Percentiles rank a stretch among this genome's conserved stretches.
Conservation (phyloP, 2,797 vertebrate species). For the Sebastes miniatus region DNA sequence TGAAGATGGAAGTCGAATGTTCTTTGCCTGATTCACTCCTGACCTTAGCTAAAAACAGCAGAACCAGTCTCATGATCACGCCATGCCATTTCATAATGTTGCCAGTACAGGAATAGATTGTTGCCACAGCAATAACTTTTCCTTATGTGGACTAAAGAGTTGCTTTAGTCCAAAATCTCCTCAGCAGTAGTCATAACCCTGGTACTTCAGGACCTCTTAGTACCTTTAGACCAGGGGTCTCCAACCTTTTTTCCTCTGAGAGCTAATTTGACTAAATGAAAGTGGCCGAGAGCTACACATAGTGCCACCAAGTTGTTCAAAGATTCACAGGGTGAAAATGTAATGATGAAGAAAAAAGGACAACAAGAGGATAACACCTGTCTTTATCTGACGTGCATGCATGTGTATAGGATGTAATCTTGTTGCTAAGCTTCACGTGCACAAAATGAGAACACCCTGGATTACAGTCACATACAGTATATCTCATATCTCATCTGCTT, state of each 20-base stretch:
- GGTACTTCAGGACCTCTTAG: neutral
- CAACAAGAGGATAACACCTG: neutral
- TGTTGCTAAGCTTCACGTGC: neutral
- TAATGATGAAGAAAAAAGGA: neutral
- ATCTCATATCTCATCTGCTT: slow-evolving; percentile 11
- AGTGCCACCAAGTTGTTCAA: too few species aligned
- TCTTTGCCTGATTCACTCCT: slow-evolving; percentile 37
- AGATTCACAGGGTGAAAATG: neutral
- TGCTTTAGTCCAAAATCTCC: neutral
- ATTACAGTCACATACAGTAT: neutral
- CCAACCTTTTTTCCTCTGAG: too few species aligned
- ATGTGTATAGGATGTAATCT: neutral
- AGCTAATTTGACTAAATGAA: too few species aligned
- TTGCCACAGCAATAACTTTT: neutral
- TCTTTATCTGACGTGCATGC: neutral
- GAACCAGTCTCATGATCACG: slow-evolving; percentile 15
- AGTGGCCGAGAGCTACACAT: too few species aligned
- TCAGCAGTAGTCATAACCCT: neutral
- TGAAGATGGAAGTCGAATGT: neutral
- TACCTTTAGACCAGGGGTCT: neutral
- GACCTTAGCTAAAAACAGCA: slow-evolving; percentile 36
- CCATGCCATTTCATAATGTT: slow-evolving; percentile 14
- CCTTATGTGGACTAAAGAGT: neutral
- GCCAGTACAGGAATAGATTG: neutral
- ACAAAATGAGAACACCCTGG: neutral